Conservation (phyloP, 2,113 vertebrate species). For the Mystacornis crossleyi region DNA sequence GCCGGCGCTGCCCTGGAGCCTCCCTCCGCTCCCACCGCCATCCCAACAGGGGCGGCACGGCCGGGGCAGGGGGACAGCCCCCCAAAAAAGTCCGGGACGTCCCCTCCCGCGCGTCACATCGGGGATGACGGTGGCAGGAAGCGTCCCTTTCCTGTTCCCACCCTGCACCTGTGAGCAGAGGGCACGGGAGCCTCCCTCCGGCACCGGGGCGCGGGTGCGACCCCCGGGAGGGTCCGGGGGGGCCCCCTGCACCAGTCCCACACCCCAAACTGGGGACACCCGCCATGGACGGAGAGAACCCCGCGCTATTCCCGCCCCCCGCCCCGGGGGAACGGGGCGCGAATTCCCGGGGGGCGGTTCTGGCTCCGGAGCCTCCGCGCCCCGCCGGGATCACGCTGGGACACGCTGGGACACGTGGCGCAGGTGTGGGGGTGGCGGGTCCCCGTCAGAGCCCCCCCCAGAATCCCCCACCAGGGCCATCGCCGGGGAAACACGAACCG, state of each 20-base stretch:
- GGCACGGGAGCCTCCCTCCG: neutral
- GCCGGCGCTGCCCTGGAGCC: neutral
- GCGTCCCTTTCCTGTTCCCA: neutral
- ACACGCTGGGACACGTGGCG: neutral
- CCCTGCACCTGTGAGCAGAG: neutral
- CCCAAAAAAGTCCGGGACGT: neutral
- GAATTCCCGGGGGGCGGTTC: neutral
- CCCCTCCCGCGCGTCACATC: fast-evolving
- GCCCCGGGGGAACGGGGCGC: fast-evolving
- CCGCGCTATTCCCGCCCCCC: neutral
- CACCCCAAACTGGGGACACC: fast-evolving
- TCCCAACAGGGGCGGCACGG: fast-evolving
- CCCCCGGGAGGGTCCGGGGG: too few species aligned
- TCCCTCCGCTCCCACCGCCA: neutral
- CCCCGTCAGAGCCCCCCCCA: neutral
- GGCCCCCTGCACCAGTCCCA: fast-evolving
- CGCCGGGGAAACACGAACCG: fast-evolving
- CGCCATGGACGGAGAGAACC: fast-evolving
- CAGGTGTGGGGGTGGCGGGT: too few species aligned
- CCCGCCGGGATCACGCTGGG: neutral
- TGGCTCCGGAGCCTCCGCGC: neutral
- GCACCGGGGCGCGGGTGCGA: neutral
- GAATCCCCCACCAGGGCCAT: fast-evolving
- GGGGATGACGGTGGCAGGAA: neutral
- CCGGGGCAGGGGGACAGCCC: fast-evolving